phyloP scores from a whole-genome alignment of 2,888 invertebrate species.

The Chouioia cunea region DNA sequence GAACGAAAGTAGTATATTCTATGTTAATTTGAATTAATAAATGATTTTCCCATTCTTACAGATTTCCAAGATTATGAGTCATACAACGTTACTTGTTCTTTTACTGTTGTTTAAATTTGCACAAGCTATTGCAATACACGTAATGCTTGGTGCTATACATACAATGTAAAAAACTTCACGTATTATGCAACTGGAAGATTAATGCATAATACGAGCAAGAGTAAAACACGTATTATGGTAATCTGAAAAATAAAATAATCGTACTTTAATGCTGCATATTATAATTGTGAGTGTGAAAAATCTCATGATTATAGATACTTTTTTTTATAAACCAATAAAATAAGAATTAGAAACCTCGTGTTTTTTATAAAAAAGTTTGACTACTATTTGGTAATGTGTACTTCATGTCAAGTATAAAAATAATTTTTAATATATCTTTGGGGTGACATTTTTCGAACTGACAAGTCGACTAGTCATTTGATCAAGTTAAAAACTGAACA shows the following conservation, averaged over 20 bases:
- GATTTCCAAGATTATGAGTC: too few relatives aligned
- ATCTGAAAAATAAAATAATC: conserved; percentile 2
- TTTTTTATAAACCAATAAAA: conserved; percentile 18
- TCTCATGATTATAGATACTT: conserved; percentile 21
- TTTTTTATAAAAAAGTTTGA: too few relatives aligned
- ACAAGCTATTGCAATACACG: not conserved
- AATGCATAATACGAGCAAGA: conserved; percentile 26
- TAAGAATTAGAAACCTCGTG: conserved; percentile 3
- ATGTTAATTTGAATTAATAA: too few relatives aligned
- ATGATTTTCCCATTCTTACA: too few relatives aligned
- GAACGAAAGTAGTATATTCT: too few relatives aligned
- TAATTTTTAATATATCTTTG: too few relatives aligned
- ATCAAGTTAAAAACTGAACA: not conserved
- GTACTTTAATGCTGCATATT: conserved; percentile 31
- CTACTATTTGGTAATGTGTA: too few relatives aligned
- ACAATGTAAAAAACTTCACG: not conserved
- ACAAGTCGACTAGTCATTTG: not conserved
- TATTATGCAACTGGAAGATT: conserved; percentile 22
- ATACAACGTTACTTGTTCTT: too few relatives aligned
- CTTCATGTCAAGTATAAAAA: too few relatives aligned
- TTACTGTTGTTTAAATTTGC: not conserved
- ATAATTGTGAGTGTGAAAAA: conserved; percentile 34
- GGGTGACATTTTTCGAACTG: not conserved
- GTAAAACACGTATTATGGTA: conserved; percentile 26
- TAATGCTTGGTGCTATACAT: not conserved